phyloP scores from a whole-genome alignment of 2,888 invertebrate species.

The Elgonia sp. region DNA sequence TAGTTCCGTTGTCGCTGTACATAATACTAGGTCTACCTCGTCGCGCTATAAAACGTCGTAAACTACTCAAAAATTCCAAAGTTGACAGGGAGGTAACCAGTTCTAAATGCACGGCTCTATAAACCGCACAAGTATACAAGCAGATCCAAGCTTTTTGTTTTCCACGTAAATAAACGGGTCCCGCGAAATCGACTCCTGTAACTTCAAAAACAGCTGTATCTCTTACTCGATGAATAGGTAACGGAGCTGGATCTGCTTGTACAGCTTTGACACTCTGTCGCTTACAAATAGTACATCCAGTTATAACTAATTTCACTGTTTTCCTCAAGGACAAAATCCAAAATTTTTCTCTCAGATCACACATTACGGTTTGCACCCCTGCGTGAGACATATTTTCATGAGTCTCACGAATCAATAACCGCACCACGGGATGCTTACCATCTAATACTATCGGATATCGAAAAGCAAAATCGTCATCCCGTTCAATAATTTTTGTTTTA shows the following conservation, averaged over 20 bases:
- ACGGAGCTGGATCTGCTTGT: constrained; percentile 75
- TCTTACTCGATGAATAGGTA: constrained; percentile 79
- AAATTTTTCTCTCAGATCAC: constrained; percentile 69
- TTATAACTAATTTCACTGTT: constrained; percentile 57
- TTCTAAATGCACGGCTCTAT: constrained; percentile 85
- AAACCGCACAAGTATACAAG: constrained; percentile 75
- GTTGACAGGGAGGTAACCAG: constrained; percentile 81
- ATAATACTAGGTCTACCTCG: constrained; percentile 80
- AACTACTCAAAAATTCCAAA: constrained; percentile 78
- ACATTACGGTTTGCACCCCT: constrained; percentile 72
- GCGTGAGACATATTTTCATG: constrained; percentile 75
- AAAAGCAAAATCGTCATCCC: constrained; percentile 77
- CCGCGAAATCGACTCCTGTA: constrained; percentile 83
- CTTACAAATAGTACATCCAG: constrained; percentile 69
- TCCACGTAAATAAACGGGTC: constrained; percentile 81
- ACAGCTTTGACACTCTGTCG: constrained; percentile 75
- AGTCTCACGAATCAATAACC: constrained; percentile 71
- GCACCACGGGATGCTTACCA: constrained; percentile 77
- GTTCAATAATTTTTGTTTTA: constrained; percentile 76
- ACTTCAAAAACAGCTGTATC: constrained; percentile 74
- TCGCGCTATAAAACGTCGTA: constrained; percentile 74
- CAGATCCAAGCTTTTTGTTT: constrained; percentile 80
- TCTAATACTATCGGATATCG: constrained; percentile 79
- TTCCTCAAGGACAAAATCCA: constrained; percentile 37
- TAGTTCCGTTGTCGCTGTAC: constrained; percentile 85